These are phyloP conservation scores for Adineta ricciae DNA, from an alignment of 2,888 invertebrate species.

Conservation along the genomic window DNA sequence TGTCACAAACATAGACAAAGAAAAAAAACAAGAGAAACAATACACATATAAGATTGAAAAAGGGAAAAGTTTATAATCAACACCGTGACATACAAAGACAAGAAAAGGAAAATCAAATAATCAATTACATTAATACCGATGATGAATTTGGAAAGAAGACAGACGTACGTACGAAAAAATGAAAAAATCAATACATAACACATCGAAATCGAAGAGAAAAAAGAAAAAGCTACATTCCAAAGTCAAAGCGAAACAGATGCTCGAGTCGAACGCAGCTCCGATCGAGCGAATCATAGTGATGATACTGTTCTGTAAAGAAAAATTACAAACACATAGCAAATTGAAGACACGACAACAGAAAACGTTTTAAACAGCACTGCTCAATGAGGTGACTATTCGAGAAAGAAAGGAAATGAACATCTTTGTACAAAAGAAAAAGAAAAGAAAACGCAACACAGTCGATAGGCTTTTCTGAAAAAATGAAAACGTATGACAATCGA, in stretches of 20 bases:
- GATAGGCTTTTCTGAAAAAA: background rate
- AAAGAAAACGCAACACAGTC: background rate
- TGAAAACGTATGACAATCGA: background rate
- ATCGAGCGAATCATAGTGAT: background rate
- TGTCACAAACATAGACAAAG: background rate
- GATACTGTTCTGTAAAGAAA: slow-evolving; percentile 7
- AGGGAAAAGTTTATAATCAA: background rate
- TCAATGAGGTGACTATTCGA: slow-evolving; percentile 2
- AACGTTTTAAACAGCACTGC: background rate
- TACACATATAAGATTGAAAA: background rate
- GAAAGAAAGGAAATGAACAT: background rate
- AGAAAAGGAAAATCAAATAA: background rate
- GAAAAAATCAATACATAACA: background rate
- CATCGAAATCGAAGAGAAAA: background rate
- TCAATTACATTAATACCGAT: background rate
- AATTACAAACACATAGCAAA: background rate
- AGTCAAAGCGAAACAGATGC: background rate
- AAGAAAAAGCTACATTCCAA: background rate
- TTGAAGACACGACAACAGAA: background rate
- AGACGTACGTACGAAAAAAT: background rate
- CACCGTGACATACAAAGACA: background rate
- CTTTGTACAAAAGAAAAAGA: background rate
- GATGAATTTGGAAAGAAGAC: background rate
- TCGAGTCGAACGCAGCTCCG: background rate
- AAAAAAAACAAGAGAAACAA: background rate